These are phyloP conservation scores for Diorhabda elongata DNA, from an alignment of 1,140 invertebrate genomes.

Conservation along the genomic window DNA sequence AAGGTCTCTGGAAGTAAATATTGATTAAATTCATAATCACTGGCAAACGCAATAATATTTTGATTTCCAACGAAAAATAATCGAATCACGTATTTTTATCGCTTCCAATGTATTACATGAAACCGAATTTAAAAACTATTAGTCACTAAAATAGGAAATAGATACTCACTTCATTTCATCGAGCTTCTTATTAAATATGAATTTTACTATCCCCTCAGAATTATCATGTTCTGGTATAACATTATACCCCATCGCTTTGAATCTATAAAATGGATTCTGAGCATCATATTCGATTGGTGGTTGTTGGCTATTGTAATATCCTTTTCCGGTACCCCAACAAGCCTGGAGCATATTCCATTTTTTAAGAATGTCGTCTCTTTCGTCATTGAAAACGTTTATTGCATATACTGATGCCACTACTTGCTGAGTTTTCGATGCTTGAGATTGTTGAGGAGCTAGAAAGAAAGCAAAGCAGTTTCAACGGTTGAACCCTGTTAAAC, in stretches of 20 bases:
- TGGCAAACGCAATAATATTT: not conserved
- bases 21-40: too few species aligned
- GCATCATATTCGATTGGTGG: slow-evolving; percentile 78
- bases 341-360: slow-evolving; percentile 94
- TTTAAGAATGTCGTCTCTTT: slow-evolving; percentile 84
- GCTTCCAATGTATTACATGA: too few species aligned
- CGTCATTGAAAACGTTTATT: slow-evolving; percentile 86
- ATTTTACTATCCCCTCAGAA: slow-evolving; percentile 79
- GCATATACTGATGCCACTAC: slow-evolving; percentile 43
- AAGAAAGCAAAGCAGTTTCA: not conserved
- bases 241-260: slow-evolving; percentile 90
- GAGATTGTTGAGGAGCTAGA: slow-evolving; percentile 56
- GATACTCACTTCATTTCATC: slow-evolving; percentile 62
- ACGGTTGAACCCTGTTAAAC: too few species aligned
- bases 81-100: too few species aligned
- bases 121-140: too few species aligned
- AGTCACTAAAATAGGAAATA: not conserved
- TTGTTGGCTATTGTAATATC: slow-evolving; percentile 70
- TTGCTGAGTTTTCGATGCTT: slow-evolving; percentile 45
- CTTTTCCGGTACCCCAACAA: slow-evolving; percentile 78
- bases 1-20: too few species aligned
- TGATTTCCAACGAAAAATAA: too few species aligned
- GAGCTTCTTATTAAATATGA: slow-evolving; percentile 78
- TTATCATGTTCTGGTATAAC: slow-evolving; percentile 76
- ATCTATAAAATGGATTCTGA: slow-evolving; percentile 86